These are phyloP conservation scores for Chloroclystis v-ata DNA, from an alignment of 2,888 invertebrate species.

Conservation along the genomic window DNA sequence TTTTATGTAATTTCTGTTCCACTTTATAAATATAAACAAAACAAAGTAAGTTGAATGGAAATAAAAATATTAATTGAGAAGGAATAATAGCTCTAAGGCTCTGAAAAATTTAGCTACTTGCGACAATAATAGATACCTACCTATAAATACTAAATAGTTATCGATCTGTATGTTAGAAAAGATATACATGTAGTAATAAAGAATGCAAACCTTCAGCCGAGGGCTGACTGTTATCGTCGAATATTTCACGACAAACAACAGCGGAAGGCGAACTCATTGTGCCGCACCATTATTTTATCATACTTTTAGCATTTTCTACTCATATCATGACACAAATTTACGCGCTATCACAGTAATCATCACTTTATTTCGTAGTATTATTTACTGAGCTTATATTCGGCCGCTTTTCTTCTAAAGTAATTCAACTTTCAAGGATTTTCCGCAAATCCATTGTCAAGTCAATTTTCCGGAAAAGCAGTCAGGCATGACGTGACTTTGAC, in stretches of 20 bases:
- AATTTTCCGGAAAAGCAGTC: not conserved
- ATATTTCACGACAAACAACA: constrained; percentile 88
- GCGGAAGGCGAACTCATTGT: constrained; percentile 70
- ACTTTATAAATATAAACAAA: too few species aligned
- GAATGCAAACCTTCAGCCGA: constrained; percentile 85
- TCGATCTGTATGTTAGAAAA: too few species aligned
- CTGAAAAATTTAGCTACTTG: too few species aligned
- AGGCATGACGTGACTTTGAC: not conserved
- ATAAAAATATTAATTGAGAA: too few species aligned
- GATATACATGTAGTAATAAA: constrained; percentile 25
- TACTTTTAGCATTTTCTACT: constrained; percentile 33
- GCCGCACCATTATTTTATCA: constrained; percentile 46
- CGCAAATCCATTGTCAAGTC: too few species aligned
- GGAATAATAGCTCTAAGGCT: too few species aligned
- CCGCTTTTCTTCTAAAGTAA: not conserved
- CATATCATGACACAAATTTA: constrained; percentile 9
- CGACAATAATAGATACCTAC: too few species aligned
- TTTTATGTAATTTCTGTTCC: too few species aligned
- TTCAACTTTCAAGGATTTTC: not conserved
- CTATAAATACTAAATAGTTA: too few species aligned
- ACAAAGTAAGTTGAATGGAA: too few species aligned
- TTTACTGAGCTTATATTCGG: not conserved
- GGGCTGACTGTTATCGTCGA: constrained; percentile 90
- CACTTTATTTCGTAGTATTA: not conserved
- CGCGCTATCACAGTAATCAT: constrained; percentile 5